phyloP scores from a whole-genome alignment of 2,113 vertebrate genomes.

The Gallinago undulata region DNA sequence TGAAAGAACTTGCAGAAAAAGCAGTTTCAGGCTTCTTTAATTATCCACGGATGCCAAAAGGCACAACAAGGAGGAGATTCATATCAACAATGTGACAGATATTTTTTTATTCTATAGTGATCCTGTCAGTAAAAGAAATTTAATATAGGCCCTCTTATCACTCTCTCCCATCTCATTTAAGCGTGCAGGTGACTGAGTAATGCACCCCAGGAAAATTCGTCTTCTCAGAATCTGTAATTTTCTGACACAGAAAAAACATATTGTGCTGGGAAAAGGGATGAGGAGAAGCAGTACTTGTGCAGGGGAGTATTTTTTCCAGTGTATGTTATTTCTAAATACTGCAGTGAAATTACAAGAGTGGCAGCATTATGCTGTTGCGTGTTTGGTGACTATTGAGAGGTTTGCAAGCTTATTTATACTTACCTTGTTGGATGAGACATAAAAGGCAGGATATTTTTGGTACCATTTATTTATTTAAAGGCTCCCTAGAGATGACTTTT shows the following conservation, averaged over 20 bases:
- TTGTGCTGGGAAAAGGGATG: neutral
- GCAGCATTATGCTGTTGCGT: neutral
- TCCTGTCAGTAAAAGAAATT: conserved; percentile 50
- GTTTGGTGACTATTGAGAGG: neutral
- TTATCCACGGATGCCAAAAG: conserved; percentile 58
- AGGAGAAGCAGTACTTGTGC: neutral
- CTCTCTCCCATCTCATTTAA: conserved; percentile 6
- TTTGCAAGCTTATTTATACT: neutral
- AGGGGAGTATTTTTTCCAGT: neutral
- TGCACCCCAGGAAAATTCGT: conserved; percentile 23
- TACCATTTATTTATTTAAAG: neutral
- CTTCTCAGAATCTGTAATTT: neutral
- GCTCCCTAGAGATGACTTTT: neutral
- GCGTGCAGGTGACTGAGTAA: neutral
- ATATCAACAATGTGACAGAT: neutral
- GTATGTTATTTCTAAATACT: neutral
- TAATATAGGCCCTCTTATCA: neutral
- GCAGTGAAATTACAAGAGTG: neutral
- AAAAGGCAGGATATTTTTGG: neutral
- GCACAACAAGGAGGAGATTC: conserved; percentile 47
- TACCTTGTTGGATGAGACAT: neutral
- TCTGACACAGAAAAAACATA: neutral
- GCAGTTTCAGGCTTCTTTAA: conserved; percentile 48
- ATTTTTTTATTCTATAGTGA: neutral
- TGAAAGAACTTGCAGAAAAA: conserved; percentile 60